Base-by-base conservation (phyloP, 2,797 vertebrate species). In the Sparidentex hasta region DNA sequence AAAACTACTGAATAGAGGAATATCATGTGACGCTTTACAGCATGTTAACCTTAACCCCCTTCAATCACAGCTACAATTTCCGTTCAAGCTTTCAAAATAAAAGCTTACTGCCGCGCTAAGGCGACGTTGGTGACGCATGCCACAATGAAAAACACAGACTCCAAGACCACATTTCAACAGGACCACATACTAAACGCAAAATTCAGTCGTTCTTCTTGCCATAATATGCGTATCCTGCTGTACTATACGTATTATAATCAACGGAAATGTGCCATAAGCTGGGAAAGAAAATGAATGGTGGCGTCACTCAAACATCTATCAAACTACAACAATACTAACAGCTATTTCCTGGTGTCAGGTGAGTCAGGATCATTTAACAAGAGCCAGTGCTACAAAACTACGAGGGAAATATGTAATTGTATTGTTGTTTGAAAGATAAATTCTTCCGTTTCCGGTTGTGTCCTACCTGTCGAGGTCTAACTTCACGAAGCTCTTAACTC, bases 21-120 rank as follows among this genome's bases (percentile, higher is more conserved):
- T 3, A 54, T 94, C 94, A 95, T 89, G 92, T 95, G 95, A 95
- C 16, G 29, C 7, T 33, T 33, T 33, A 33, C 29, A 33, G 29
- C 29, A 4, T 1, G 17, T 2, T 0, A 5, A 13, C 8, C 25
- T 58, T 8, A 59, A 29, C 0, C 0, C 0, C 7, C 9, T 11
- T 12, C 13, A 12, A 46, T 11, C 5, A 7, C 14, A 0, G 0
- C 0, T 0, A 8, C 0, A 2, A 14, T 20, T 72, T 89, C 91
- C 84, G 85, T 65, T 65, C 0, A 0, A 0, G 0, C 46, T 71
- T 74, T 87, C 83, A 90, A 17, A 21, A 76, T 88, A 91, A 88
- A 80, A 65, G 65, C 46, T 0, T 0, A 2, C 1, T 18, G 0
- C 38, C 20, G 23, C 21, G 29, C 4, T 11, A 16, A 20, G 20